These are phyloP conservation scores for Cloeon dipterum DNA, from an alignment of 2,888 invertebrate species.

Conservation along the genomic window DNA sequence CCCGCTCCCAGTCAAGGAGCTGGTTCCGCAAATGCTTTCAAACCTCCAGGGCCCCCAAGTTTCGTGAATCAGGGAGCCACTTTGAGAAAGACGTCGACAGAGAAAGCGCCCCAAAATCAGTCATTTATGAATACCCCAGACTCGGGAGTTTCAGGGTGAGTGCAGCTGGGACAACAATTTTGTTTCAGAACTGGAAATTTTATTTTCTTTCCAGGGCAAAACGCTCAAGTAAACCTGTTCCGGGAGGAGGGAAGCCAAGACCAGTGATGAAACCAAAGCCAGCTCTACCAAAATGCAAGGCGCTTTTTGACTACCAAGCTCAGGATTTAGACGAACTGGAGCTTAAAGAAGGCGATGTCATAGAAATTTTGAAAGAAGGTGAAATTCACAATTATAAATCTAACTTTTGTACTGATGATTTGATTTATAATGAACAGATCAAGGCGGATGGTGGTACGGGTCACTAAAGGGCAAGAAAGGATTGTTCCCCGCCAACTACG, in stretches of 20 bases:
- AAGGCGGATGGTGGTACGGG: conserved; percentile 45
- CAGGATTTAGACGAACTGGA: conserved; percentile 38
- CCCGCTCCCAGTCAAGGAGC: too few species aligned
- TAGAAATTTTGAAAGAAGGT: conserved; percentile 35
- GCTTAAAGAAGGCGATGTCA: conserved; percentile 30
- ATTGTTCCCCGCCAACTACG: conserved; percentile 39
- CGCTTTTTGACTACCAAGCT: conserved; percentile 35
- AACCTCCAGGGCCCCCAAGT: too few species aligned
- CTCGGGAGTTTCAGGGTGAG: conserved; percentile 21
- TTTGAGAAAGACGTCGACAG: too few species aligned
- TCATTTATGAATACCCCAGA: conserved; percentile 20
- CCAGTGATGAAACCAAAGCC: conserved; percentile 20
- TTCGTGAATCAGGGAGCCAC: too few species aligned
- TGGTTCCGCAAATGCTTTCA: too few species aligned
- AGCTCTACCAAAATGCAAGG: conserved; percentile 21
- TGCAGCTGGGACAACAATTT: too few species aligned
- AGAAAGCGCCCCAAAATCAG: too few species aligned
- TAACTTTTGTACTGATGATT: conserved; percentile 3
- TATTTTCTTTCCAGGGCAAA: conserved; percentile 9
- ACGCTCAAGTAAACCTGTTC: conserved; percentile 13
- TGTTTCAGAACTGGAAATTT: too few species aligned
- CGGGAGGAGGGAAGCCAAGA: conserved; percentile 19
- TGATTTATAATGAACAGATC: conserved; percentile 21
- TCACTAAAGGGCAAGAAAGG: conserved; percentile 28
- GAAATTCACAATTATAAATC: conserved; percentile 6